A percentile compares a stretch with the other conserved stretches of the same genome.
These are phyloP conservation scores for Gouania willdenowi DNA, from an alignment of 2,797 vertebrate genomes.

Conservation along the genomic window DNA sequence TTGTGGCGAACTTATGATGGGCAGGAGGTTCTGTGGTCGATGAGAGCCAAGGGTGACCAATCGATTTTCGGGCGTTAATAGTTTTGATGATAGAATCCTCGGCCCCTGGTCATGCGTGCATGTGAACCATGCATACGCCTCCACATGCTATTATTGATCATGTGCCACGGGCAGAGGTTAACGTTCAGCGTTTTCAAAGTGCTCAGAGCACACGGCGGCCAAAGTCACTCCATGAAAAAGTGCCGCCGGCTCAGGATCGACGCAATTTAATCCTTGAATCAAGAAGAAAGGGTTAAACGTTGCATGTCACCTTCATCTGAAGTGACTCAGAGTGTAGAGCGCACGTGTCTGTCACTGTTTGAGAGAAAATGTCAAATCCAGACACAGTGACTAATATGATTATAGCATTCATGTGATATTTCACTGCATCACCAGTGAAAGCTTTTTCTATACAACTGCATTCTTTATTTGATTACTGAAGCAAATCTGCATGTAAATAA, in stretches of 20 bases:
- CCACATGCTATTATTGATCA: conserved; percentile 51
- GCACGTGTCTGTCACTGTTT: not conserved
- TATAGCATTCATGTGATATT: not conserved
- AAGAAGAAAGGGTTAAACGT: conserved; percentile 49
- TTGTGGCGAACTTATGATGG: conserved; percentile 8
- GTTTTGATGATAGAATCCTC: conserved; percentile 55
- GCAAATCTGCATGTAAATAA: too few species aligned
- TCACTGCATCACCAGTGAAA: too few species aligned
- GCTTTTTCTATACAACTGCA: too few species aligned
- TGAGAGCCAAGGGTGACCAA: conserved; percentile 40
- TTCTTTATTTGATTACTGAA: too few species aligned
- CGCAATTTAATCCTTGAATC: conserved; percentile 42
- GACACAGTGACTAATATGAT: not conserved
- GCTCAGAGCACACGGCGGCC: conserved; percentile 36
- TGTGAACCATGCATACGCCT: not conserved
- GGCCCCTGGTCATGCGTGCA: conserved; percentile 11
- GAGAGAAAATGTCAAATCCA: not conserved
- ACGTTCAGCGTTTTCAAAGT: conserved; percentile 46
- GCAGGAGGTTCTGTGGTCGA: too few species aligned
- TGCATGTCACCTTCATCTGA: conserved; percentile 47
- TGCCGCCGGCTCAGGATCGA: conserved; percentile 9
- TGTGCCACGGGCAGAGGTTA: conserved; percentile 49
- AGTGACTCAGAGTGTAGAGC: conserved; percentile 15
- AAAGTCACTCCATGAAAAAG: conserved; percentile 59
- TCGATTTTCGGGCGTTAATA: conserved; percentile 63